Conservation (phyloP, 2,113 vertebrate species). For the Thunnus thynnus region DNA sequence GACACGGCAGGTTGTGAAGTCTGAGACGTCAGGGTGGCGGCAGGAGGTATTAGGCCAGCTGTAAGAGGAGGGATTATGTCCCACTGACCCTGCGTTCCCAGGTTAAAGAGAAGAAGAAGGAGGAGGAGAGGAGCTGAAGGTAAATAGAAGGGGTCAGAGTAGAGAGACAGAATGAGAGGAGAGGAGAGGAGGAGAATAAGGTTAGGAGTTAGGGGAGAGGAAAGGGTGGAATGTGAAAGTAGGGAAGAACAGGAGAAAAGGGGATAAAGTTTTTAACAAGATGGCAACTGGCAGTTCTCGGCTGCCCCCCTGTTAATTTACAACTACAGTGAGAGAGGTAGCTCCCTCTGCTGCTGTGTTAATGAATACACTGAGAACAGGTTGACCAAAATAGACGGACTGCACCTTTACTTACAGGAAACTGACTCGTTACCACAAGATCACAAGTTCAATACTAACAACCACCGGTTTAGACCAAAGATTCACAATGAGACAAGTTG, state of each 20-base stretch:
- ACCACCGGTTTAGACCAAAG: too few species aligned
- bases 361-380: background rate
- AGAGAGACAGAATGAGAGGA: background rate
- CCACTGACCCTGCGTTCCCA: conserved; percentile 48
- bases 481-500: too few species aligned
- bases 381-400: background rate
- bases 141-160: background rate
- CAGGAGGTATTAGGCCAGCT: conserved; percentile 67
- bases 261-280: conserved; percentile 52
- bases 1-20: conserved; percentile 72
- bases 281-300: conserved; percentile 33
- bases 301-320: background rate
- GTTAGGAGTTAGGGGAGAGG: background rate
- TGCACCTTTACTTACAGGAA: background rate
- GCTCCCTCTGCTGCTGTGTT: conserved; percentile 67
- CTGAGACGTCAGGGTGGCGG: conserved; percentile 66
- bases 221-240: conserved; percentile 10
- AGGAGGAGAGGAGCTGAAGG: conserved; percentile 3
- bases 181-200: background rate
- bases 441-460: background rate
- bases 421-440: background rate
- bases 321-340: conserved; percentile 24
- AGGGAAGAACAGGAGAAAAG: conserved; percentile 5
- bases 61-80: conserved; percentile 65
- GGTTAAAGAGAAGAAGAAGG: conserved; percentile 35